A percentile compares a stretch with the other conserved stretches of the same genome.
These are phyloP conservation scores for Tachina fera DNA, from an alignment of 2,888 invertebrate genomes.

Conservation along the genomic window DNA sequence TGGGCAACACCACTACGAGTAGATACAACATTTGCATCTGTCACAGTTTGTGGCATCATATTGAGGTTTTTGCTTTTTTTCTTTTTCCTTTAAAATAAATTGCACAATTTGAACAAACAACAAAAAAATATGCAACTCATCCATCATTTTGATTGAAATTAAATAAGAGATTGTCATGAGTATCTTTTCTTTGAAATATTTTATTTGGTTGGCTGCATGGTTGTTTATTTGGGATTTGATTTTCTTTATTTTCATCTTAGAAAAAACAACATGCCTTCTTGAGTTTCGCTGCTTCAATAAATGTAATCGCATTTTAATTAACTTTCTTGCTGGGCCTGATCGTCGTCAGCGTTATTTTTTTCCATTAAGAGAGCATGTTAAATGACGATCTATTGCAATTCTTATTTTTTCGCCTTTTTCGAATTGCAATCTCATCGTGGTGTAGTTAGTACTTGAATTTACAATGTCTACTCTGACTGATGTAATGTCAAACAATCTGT, in stretches of 20 bases:
- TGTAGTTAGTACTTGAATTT: not conserved
- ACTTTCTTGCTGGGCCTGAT: conserved; percentile 54
- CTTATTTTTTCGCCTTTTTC: not conserved
- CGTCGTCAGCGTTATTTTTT: conserved; percentile 25
- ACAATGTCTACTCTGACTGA: not conserved
- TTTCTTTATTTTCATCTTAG: conserved; percentile 25
- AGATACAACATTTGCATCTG: conserved; percentile 67
- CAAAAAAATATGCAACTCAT: conserved; percentile 72
- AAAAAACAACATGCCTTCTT: conserved; percentile 34
- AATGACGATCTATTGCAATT: conserved; percentile 63
- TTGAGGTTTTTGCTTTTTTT: conserved; percentile 37
- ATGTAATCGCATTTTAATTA: conserved; percentile 69
- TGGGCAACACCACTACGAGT: conserved; percentile 28
- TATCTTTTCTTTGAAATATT: conserved; percentile 33
- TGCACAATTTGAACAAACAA: conserved; percentile 59
- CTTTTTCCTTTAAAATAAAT: conserved; percentile 47
- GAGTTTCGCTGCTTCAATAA: not conserved
- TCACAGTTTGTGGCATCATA: conserved; percentile 61
- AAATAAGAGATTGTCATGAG: conserved; percentile 54
- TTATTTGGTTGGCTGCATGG: conserved; percentile 41
- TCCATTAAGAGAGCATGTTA: conserved; percentile 50
- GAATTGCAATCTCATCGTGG: conserved; percentile 33
- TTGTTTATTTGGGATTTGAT: conserved; percentile 59
- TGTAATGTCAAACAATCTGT: not conserved
- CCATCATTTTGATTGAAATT: conserved; percentile 81